Evolutionary conservation across 1,140 invertebrate species (phyloP), one percentile per base, ranked within the genome.

Genomic region (Chymomyza costata): DNA sequence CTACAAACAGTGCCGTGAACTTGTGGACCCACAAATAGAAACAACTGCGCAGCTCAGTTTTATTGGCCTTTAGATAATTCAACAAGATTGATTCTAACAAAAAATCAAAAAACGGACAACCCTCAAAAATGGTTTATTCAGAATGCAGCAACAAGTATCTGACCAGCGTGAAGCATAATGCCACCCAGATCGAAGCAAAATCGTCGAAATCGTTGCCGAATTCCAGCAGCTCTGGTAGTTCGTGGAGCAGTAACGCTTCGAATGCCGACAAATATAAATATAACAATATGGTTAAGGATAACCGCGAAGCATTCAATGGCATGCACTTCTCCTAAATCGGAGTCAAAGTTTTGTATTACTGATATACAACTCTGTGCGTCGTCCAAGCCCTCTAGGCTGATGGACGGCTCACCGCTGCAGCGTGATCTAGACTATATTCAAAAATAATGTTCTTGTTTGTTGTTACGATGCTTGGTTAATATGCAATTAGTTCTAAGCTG

Each of bases 1-100:
- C 86, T 93, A 63, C 91, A 92, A 76, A 91, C 92, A 90, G 92
- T 93, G 30, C 92, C 92, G 57, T 93, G 83, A 84, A 81, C 60
- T 48, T 58, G 31, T 57, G 37, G 53, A 15, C 40, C 13, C 15
- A 21, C 6, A 51, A 56, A 14, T 31, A 28, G 15, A 10, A 44
- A 32, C 48, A 31, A 37, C 37, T 38, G 58, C 52, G 39, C 51
- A 61, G 19, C 32, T 52, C 58, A 57, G 35, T 49, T 11, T 28
- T 62, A 63, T 64, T 58, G 67, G 55, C 37, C 57, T 46, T 10
- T 19, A 25, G 19, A 8, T 50, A 44, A 35, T 44, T 17, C 3
- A 31, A 51, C 16, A 35, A 37, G 31, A 46, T 48, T 48, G 17
- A 30, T 40, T 25, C 14, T 17, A 35, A 7, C 8, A 39, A 44